Base-by-base conservation (phyloP, 1,140 invertebrate genomes). In the Melanaphis sacchari region DNA sequence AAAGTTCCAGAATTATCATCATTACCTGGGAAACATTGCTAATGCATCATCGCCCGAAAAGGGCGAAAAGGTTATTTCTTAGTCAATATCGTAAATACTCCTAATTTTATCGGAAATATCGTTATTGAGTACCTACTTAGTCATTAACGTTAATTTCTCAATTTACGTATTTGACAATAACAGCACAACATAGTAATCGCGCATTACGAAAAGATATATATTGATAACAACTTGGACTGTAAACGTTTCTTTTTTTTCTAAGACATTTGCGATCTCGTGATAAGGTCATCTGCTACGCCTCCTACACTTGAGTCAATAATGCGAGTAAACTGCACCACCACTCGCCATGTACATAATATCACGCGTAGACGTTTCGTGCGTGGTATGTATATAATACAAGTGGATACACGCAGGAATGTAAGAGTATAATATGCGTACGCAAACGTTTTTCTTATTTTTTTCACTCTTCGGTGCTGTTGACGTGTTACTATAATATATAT, bases 401-500 rank as follows among this genome's bases (percentile, higher is more conserved):
- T 15, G 59, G 26, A 59, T 31, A 31, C 52, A 26, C 54, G 26
- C 59, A 31, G 31, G 18, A 76, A 76, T n/a, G 15, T n/a, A n/a
- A n/a, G n/a, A n/a, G n/a, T n/a, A n/a, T 76, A 76, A n/a, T 76
- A n/a, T 26, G 38, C 7, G 24, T 84, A 84, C 24, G 38, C 9
- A 8, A 40, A 84, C 22, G 82, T 26, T 26, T 84, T 84, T 84
- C 40, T 84, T 84, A 26, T 40, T 84, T 84, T 84, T 84, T 84
- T 26, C 26, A 31, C 82, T 41, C 24, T 40, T 24, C 82, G 22
- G 40, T 26, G 40, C 82, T 40, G 82, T 41, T 84, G 40, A 22
- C 82, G 82, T 84, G 82, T 84, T 84, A 31, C 40, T 84, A 26
- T 84, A 40, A 84, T 41, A 84, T 84, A 84, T 41, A 40, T 84